Percentiles rank a stretch among this genome's conserved stretches.
These are phyloP conservation scores for Sapajus apella DNA, from an alignment of 2,113 vertebrate genomes.

Conservation along the genomic window DNA sequence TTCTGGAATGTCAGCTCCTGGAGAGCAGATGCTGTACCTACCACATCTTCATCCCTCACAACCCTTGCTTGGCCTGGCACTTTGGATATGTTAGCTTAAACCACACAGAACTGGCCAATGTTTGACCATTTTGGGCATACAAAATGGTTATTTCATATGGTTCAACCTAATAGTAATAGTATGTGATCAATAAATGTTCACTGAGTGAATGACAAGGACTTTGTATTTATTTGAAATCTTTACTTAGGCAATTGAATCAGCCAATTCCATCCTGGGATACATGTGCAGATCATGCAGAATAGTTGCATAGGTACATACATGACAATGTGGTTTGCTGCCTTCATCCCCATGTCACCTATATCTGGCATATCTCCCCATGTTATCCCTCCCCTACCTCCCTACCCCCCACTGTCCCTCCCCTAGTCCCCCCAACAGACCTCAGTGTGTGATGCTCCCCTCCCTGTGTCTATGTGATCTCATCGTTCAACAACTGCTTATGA, in stretches of 20 bases:
- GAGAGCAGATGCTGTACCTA: neutral
- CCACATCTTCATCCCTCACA: neutral
- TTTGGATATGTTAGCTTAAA: neutral
- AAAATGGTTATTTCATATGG: neutral
- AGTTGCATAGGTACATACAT: too few species aligned
- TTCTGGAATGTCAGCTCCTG: neutral
- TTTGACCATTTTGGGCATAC: neutral
- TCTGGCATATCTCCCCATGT: too few species aligned
- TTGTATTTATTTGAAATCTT: slow-evolving; percentile 19
- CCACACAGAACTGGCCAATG: neutral
- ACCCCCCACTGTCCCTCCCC: too few species aligned
- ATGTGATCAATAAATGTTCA: neutral
- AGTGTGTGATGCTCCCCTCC: too few species aligned
- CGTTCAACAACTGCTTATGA: too few species aligned
- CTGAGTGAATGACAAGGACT: neutral
- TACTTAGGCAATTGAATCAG: neutral
- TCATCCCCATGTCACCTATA: too few species aligned
- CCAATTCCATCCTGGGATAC: neutral
- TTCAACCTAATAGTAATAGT: neutral
- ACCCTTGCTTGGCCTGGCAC: neutral
- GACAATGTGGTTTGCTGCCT: too few species aligned
- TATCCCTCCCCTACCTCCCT: too few species aligned
- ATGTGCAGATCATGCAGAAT: too few species aligned
- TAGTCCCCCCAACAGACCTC: too few species aligned
- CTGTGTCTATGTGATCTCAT: too few species aligned